phyloP scores from a whole-genome alignment of 2,113 vertebrate species.

The Apodemus sylvaticus region DNA sequence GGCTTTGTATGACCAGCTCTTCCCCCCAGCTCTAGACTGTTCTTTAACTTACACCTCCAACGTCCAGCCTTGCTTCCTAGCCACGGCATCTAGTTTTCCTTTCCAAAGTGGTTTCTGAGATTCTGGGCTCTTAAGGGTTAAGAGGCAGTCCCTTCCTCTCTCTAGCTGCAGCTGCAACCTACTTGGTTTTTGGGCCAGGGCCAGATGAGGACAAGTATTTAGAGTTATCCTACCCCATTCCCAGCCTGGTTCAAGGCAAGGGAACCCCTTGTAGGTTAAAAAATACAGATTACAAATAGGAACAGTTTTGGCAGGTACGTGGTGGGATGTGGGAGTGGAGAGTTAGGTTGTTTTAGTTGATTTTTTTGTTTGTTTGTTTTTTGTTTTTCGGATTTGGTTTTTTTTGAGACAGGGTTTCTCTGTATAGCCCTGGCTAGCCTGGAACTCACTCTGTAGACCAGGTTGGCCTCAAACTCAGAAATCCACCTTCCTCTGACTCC shows the following conservation, averaged over 20 bases:
- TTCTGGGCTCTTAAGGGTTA: neutral
- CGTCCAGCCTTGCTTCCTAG: neutral
- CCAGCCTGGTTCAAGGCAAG: neutral
- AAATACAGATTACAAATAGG: neutral
- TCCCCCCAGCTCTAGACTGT: neutral
- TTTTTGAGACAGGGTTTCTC: no score
- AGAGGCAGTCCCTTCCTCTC: neutral
- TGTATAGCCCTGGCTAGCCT: no score
- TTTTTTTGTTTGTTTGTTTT: neutral
- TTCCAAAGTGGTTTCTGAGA: neutral
- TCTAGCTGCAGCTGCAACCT: constrained; percentile 34
- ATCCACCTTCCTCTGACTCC: no score
- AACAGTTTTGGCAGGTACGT: neutral
- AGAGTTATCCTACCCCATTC: neutral
- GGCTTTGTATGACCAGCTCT: neutral
- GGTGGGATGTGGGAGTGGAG: neutral
- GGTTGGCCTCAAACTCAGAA: no score
- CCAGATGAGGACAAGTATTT: constrained; percentile 23
- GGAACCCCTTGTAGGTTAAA: neutral
- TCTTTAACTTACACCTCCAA: neutral
- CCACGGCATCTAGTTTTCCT: neutral
- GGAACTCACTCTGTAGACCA: no score
- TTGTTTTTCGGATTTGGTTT: no score
- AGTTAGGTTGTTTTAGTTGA: neutral
- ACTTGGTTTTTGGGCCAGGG: constrained; percentile 51